A percentile compares a stretch with the other conserved stretches of the same genome.
phyloP scores from a whole-genome alignment of 2,113 vertebrate genomes.

The Loxodonta africana region DNA sequence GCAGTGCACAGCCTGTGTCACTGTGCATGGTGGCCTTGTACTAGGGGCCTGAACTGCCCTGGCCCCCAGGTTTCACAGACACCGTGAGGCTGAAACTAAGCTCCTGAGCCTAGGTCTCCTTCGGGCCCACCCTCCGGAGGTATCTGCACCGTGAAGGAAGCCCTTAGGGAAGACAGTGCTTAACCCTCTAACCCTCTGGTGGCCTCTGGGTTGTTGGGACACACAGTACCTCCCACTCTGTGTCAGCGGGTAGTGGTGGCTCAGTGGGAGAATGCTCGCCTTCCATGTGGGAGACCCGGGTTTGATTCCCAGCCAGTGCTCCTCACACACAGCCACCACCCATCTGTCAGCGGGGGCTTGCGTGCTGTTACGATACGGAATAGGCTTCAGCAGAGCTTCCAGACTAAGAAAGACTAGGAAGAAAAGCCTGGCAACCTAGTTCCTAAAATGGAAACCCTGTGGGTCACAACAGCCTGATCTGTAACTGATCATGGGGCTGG shows the following conservation, averaged over 20 bases:
- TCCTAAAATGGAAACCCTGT: not conserved
- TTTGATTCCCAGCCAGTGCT: too few species aligned
- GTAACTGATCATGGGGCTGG: not conserved
- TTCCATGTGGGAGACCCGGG: too few species aligned
- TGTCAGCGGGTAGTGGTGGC: too few species aligned
- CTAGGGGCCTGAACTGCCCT: too few species aligned
- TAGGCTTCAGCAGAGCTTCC: not conserved
- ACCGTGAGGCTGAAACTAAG: not conserved
- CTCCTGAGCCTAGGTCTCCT: not conserved
- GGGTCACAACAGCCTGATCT: not conserved
- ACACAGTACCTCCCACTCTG: not conserved
- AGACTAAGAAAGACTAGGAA: not conserved
- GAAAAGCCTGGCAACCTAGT: not conserved
- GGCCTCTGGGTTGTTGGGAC: not conserved
- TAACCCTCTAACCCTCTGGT: not conserved
- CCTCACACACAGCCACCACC: not conserved
- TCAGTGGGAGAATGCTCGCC: too few species aligned
- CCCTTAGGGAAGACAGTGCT: not conserved
- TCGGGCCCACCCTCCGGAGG: not conserved
- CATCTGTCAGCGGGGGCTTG: not conserved
- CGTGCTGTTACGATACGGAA: not conserved
- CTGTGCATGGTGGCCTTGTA: fast-evolving
- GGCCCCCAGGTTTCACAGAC: not conserved
- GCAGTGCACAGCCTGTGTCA: not conserved
- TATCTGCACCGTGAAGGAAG: fast-evolving